Evolutionary conservation across 2,888 invertebrate genomes (phyloP).

Genomic region (Sacculina carcini): DNA sequence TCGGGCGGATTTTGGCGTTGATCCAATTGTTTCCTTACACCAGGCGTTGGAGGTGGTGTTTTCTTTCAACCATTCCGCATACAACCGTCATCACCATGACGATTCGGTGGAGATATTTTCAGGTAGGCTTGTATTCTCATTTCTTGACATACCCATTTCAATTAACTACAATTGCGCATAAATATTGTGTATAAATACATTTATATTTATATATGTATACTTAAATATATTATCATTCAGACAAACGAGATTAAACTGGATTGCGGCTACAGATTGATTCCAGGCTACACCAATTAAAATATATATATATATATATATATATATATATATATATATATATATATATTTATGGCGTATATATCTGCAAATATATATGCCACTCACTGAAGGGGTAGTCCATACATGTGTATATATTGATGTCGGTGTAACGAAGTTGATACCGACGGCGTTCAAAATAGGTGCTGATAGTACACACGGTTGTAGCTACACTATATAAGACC

Average conservation of each 20-base stretch:
- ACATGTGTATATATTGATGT: not conserved
- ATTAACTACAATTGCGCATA: too few relatives aligned
- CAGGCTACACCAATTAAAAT: not conserved
- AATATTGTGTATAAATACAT: not conserved
- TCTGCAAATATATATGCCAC: not conserved
- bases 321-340: not conserved
- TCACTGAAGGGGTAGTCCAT: not conserved
- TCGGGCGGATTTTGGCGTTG: too few relatives aligned
- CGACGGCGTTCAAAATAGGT: too few relatives aligned
- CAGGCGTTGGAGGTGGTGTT: not conserved
- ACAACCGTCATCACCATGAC: not conserved
- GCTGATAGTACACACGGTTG: too few relatives aligned
- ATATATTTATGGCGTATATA: not conserved
- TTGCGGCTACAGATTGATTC: not conserved
- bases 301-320: not conserved
- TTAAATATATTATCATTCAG: too few relatives aligned
- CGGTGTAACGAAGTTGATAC: too few relatives aligned
- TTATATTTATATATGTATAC: constrained; percentile 2
- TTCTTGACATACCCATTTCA: too few relatives aligned
- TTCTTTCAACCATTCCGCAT: not conserved
- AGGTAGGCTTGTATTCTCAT: too few relatives aligned
- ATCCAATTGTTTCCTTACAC: not conserved
- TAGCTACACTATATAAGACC: too few relatives aligned
- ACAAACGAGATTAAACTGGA: too few relatives aligned
- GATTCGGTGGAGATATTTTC: too few relatives aligned